Base-by-base conservation (phyloP, 2,797 vertebrate genomes). In the Myotis vivesi region DNA sequence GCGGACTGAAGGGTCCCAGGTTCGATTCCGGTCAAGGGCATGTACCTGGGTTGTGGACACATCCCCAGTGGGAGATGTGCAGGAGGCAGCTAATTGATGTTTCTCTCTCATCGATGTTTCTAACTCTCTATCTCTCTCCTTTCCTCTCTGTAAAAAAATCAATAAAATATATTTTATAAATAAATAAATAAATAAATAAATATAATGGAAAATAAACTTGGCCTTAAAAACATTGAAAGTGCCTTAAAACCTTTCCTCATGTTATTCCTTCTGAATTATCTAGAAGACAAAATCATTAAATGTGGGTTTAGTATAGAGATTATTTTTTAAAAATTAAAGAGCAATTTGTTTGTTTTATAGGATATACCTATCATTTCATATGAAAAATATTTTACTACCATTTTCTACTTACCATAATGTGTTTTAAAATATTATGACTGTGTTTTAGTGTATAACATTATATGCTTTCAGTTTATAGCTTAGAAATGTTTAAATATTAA, bases 401-500 rank as follows among this genome's bases (percentile, higher is more conserved):
- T 95, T 96, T 82, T 4, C 53, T 94, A 92, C 89, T 76, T 95
- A 76, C 22, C 64, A 53, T 96, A 97, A 95, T 96, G 94, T 94
- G 87, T 84, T 96, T 96, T 95, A 92, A 96, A 97, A 88, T 95
- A 62, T 96, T 97, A 94, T 95, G 69, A 77, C 89, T 96, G 2
- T 96, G 71, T 97, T 96, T 96, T 94, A 95, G 73, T 96, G 75
- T 95, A 23, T 96, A 96, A 91, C 75, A 97, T 93, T 92, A 96
- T 85, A 87, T 84, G 33, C 83, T 96, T 57, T 87, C 38, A 73
- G 79, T 97, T 97, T 97, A 97, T 97, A 91, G 94, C 94, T 91
- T 92, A 86, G 86, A 91, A 77, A 88, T 97, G 80, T 94, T 97
- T 97, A 97, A 97, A 97, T 97, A 97, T 97, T 97, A 94, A 97